Percentiles rank a stretch among this genome's conserved stretches.
Evolutionary conservation across 2,888 invertebrate species (phyloP).

Genomic region (Pristionchus maxplancki): DNA sequence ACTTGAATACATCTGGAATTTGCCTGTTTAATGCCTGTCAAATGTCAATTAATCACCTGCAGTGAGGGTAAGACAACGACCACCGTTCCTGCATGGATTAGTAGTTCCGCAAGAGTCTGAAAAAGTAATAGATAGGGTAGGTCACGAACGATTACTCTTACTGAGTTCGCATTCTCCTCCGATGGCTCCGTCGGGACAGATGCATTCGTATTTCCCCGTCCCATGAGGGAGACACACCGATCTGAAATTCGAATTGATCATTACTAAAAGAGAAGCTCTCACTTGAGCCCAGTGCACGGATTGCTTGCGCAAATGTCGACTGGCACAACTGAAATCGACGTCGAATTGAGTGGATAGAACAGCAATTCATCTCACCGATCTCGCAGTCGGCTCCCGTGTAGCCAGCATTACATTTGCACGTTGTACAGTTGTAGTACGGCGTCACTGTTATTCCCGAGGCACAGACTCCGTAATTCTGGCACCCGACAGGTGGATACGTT

Average conservation of each 20-base stretch:
- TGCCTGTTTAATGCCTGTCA: background rate
- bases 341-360: background rate
- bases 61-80: background rate
- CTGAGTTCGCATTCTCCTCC: background rate
- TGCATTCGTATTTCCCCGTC: background rate
- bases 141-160: background rate
- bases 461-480: slow-evolving; percentile 21
- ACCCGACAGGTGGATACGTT: background rate
- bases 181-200: background rate
- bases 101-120: background rate
- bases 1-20: background rate
- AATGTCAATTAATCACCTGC: background rate
- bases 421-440: background rate
- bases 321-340: background rate
- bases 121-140: too few relatives aligned
- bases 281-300: background rate
- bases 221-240: background rate
- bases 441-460: background rate
- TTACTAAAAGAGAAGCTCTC: background rate
- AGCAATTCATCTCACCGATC: background rate
- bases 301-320: background rate
- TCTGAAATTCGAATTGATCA: background rate
- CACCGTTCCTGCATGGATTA: background rate
- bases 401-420: slow-evolving; percentile 16
- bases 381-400: background rate